phyloP scores from a whole-genome alignment of 2,888 invertebrate species.

The Strigamia maritima region DNA sequence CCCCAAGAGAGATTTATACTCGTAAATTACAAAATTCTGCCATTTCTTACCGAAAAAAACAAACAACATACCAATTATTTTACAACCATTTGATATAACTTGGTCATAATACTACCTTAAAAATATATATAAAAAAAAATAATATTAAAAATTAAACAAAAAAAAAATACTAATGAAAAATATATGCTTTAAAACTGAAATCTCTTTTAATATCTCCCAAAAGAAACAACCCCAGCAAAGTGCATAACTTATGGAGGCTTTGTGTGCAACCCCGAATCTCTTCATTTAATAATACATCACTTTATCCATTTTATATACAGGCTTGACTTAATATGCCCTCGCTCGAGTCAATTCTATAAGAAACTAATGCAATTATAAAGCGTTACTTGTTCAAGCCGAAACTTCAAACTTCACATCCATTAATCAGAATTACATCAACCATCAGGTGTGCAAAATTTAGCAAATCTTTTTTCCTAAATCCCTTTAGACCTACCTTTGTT shows the following conservation, averaged over 20 bases:
- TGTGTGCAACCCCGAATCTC: slow-evolving; percentile 18
- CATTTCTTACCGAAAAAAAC: neutral
- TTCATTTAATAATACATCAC: slow-evolving; percentile 34
- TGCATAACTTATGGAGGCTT: slow-evolving; percentile 22
- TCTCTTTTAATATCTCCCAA: slow-evolving; percentile 20
- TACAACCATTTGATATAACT: slow-evolving; percentile 14
- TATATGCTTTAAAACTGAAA: slow-evolving; percentile 6
- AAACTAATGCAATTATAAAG: slow-evolving; percentile 23
- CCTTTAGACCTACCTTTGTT: slow-evolving; percentile 19
- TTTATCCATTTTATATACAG: slow-evolving; percentile 24
- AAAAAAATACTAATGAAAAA: neutral
- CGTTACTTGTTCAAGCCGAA: neutral
- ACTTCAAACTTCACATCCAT: neutral
- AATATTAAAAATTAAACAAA: neutral
- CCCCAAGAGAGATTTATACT: slow-evolving; percentile 7
- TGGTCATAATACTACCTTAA: neutral
- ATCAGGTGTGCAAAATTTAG: slow-evolving; percentile 29
- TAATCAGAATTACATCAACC: slow-evolving; percentile 12
- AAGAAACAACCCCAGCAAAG: slow-evolving; percentile 8
- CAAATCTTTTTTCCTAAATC: slow-evolving; percentile 3
- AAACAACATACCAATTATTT: slow-evolving; percentile 20
- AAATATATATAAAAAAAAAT: neutral
- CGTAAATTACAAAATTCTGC: neutral
- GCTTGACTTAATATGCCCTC: slow-evolving; percentile 21
- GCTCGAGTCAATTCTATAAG: slow-evolving; percentile 22